These are phyloP conservation scores for Apocrypta bakeri DNA, from an alignment of 1,140 invertebrate genomes.

Conservation along the genomic window DNA sequence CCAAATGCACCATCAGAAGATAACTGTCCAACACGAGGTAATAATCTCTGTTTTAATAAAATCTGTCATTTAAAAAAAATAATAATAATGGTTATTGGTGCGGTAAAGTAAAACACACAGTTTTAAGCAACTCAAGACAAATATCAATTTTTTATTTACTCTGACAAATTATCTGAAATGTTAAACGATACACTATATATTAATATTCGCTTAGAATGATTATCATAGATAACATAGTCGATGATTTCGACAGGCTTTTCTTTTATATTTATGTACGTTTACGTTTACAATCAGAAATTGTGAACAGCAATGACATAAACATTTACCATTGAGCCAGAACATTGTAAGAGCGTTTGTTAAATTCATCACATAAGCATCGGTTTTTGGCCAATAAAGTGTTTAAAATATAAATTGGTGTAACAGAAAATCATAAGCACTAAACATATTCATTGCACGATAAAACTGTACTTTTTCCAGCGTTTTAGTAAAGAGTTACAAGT, in stretches of 20 bases:
- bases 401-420: too few relatives aligned
- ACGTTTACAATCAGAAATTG: slow-evolving; percentile 45
- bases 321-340: slow-evolving; percentile 43
- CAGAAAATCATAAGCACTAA: too few relatives aligned
- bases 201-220: slow-evolving; percentile 31
- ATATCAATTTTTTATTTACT: slow-evolving; percentile 48
- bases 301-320: slow-evolving; percentile 47
- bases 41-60: too few relatives aligned
- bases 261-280: slow-evolving; percentile 38
- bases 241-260: slow-evolving; percentile 42
- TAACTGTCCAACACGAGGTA: neutral
- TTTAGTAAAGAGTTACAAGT: neutral
- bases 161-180: slow-evolving; percentile 46
- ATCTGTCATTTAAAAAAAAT: too few relatives aligned
- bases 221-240: slow-evolving; percentile 41
- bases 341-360: slow-evolving; percentile 9
- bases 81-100: neutral
- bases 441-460: neutral
- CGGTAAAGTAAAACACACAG: neutral
- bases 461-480: neutral
- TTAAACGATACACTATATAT: slow-evolving; percentile 45
- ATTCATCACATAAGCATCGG: neutral
- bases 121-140: slow-evolving; percentile 42
- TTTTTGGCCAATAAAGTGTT: neutral
- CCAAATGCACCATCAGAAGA: neutral